Base-by-base conservation (phyloP, 2,888 invertebrate species). In the Lissonota sp. region DNA sequence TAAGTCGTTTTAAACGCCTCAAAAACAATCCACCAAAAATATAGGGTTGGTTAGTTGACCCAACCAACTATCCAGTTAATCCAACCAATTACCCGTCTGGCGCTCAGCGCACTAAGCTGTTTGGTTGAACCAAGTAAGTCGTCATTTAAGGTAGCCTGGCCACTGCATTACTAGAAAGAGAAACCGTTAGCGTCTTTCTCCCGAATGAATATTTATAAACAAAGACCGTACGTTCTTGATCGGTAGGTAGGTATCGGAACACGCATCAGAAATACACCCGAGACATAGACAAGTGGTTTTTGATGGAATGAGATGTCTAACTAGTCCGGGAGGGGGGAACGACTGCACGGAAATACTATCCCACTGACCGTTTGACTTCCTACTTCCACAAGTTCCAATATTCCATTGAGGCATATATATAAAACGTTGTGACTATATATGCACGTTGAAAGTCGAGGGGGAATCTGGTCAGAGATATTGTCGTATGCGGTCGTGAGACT, bases 351-450 rank as follows among this genome's bases (percentile, higher is more conserved):
- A 49, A 39, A 40, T n/a, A 16, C 49, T 71, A 42, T 57, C 16
- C 10, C 64, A 71, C 66, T 60, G 51, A 8, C 44, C 67, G 37
- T 40, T 66, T 49, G 72, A 79, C 72, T 73, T 79, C 72, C 78
- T 79, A 73, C 42, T 79, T 10, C 57, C 14, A n/a, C 62, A n/a
- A 55, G 40, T 6, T 46, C 46, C 0, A 8, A 3, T 26, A 26
- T 26, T 46, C 8, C 46, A 4, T 6, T 46, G 46, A 10, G 5
- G 12, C 49, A 1, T n/a, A 7, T 4, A n/a, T 49, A 67, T 7
- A 26, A 26, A 42, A n/a, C 39, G 53, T 62, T 26, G 26, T 26
- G 26, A 26, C 26, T 26, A 26, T 26, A 26, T 26, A 26, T 26
- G 26, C 26, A 26, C 26, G 26, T 3, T 10, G 51, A 55, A 4